Evolutionary conservation across 2,113 vertebrate species (phyloP), one percentile per base, ranked within the genome.

Genomic region (Bucco capensis): DNA sequence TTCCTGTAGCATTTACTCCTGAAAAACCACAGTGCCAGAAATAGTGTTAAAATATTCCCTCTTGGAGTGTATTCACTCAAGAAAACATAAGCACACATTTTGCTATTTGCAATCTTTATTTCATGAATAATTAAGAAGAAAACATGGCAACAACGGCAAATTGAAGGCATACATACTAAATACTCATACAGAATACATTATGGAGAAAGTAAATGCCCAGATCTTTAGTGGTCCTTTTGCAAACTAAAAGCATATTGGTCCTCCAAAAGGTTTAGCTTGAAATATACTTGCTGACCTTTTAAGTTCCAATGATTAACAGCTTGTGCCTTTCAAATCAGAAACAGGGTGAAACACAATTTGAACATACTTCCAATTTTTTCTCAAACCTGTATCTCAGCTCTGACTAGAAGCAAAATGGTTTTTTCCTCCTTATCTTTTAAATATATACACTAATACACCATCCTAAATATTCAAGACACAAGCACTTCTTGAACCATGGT

Each of bases 111-210:
- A 95, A 91, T 71, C 64, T 96, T 96, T 96, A 96, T 96, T 96
- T 93, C 42, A 92, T 90, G 75, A 92, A 94, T 95, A 92, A 93
- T 96, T 91, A 92, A 93, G 90, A 94, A 93, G 90, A 94, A 94
- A 94, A 96, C 95, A 94, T 93, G 86, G 95, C 92, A 95, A 96
- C 92, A 93, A 70, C 40, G 86, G 92, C 92, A 96, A 92, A 96
- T 89, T 44, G 92, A 96, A 96, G 93, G 96, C 93, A 77, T 96
- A 96, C 86, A 95, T 89, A 96, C 95, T 96, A 96, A 94, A 96
- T 96, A 96, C 67, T 90, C 75, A 74, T 89, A 95, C 96, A 96
- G 92, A 96, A 93, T 95, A 96, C 86, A 92, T 87, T 33, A 94
- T 87, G 93, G 87, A 95, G 84, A 96, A 95, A 90, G 84, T 75